Conservation (phyloP, 1,140 invertebrate species). For the Chelonus insularis region DNA sequence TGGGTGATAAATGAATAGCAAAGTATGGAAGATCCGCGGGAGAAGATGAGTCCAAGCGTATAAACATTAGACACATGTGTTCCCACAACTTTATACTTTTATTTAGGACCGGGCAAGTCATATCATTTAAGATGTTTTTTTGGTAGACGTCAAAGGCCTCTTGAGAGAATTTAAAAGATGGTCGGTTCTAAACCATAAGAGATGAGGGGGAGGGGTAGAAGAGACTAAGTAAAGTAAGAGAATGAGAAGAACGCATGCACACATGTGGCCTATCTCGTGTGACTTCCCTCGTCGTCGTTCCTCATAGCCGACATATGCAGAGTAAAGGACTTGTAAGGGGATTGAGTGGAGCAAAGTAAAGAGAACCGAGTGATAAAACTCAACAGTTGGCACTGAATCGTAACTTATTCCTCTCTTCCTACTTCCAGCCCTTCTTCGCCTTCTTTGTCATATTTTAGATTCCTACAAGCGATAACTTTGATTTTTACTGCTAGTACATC, state of each 20-base stretch:
- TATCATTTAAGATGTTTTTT: constrained; percentile 31
- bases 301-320: constrained; percentile 2
- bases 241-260: constrained; percentile 25
- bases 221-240: background rate
- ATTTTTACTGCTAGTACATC: background rate
- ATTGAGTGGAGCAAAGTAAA: constrained; percentile 4
- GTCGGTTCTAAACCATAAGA: background rate
- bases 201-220: constrained; percentile 8
- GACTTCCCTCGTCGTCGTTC: background rate
- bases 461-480: background rate
- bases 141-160: constrained; percentile 18
- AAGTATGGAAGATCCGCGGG: background rate
- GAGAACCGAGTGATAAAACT: constrained; percentile 45
- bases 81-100: constrained; percentile 10
- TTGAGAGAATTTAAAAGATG: constrained; percentile 16
- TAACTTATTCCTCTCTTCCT: constrained; percentile 19
- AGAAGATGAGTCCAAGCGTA: constrained; percentile 7
- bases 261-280: constrained; percentile 28
- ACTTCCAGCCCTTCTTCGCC: constrained; percentile 12
- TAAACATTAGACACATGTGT: constrained; percentile 23
- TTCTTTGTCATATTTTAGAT: constrained; percentile 1
- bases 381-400: constrained; percentile 50
- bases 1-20: background rate
- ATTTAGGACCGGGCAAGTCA: constrained; percentile 8
- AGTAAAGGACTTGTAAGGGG: background rate